Evolutionary conservation across 2,888 invertebrate species (phyloP).

Genomic region (Ephialtes manifestator): DNA sequence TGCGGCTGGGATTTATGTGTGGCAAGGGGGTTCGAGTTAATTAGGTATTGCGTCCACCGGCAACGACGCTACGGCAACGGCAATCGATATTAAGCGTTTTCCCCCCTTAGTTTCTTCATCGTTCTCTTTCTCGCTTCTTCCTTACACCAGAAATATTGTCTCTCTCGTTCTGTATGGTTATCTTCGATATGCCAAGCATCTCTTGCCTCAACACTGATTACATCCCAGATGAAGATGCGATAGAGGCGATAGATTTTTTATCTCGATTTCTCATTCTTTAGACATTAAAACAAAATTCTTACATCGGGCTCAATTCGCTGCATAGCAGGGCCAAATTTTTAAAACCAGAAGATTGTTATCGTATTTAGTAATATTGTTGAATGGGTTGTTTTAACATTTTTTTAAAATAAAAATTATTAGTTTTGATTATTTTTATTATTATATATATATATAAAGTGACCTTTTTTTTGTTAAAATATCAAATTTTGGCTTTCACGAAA

Average conservation of each 20-base stretch:
- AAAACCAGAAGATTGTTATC: neutral
- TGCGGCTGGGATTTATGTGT: conserved; percentile 63
- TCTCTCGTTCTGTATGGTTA: neutral
- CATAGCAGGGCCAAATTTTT: neutral
- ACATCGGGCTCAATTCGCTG: neutral
- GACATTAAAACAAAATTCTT: neutral
- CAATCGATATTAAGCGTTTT: conserved; percentile 54
- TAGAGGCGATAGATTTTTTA: conserved; percentile 7
- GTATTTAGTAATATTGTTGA: neutral
- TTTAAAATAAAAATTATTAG: no score
- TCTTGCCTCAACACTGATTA: neutral
- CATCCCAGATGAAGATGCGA: conserved; percentile 11
- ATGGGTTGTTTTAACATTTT: neutral
- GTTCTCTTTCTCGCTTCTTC: conserved; percentile 23
- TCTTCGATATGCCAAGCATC: conserved; percentile 9
- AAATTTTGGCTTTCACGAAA: no score
- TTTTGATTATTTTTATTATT: no score
- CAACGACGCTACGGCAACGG: conserved; percentile 29
- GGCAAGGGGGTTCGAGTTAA: conserved; percentile 56
- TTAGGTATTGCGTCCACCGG: conserved; percentile 56
- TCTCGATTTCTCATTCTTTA: conserved; percentile 2
- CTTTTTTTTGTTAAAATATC: no score
- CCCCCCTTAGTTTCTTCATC: neutral
- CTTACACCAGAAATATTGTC: neutral
- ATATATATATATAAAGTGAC: no score